Conservation (phyloP, 2,797 vertebrate species). For the Rhinichthys osculus region DNA sequence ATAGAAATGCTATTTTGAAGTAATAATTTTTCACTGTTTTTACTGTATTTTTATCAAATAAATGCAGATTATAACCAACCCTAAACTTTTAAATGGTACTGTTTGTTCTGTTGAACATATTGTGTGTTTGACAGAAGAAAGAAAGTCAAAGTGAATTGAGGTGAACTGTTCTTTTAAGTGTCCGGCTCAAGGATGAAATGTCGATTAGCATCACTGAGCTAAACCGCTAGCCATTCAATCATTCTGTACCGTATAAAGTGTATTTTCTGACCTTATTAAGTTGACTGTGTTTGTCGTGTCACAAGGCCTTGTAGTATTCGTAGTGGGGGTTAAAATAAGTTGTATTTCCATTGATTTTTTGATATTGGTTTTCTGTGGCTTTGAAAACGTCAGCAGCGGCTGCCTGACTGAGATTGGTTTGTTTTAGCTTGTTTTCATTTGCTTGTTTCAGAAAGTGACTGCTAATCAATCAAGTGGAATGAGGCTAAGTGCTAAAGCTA, state of each 20-base stretch:
- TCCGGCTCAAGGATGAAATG: neutral
- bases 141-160: neutral
- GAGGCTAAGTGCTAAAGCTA: neutral
- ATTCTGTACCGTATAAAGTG: neutral
- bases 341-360: constrained; percentile 66
- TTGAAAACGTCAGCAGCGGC: constrained; percentile 51
- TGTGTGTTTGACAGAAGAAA: neutral
- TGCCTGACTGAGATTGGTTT: neutral
- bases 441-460: constrained; percentile 12
- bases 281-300: constrained; percentile 20
- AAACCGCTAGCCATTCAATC: neutral
- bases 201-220: neutral
- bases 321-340: constrained; percentile 63
- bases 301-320: constrained; percentile 11
- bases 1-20: no score
- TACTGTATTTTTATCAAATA: neutral
- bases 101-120: no score
- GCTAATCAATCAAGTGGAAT: constrained; percentile 17
- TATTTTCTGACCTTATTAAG: constrained; percentile 31
- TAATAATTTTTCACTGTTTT: neutral
- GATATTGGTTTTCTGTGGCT: constrained; percentile 60
- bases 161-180: neutral
- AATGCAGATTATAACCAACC: neutral
- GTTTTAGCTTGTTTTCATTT: neutral
- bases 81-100: no score